These are phyloP conservation scores for Reticulitermes speratus DNA, from an alignment of 1,140 invertebrate genomes.

Conservation along the genomic window DNA sequence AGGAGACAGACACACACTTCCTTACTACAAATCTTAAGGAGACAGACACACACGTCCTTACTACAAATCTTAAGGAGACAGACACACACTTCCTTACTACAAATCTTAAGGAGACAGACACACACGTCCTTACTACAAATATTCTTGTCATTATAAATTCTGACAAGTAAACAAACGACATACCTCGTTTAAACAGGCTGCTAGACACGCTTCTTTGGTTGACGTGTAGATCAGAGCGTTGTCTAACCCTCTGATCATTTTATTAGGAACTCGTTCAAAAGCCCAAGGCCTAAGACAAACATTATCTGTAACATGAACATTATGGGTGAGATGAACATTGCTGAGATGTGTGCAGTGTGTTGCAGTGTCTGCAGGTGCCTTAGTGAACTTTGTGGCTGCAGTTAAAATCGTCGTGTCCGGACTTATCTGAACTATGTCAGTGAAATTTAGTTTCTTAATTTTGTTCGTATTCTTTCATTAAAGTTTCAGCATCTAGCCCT, in stretches of 20 bases:
- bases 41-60: no score
- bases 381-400: neutral
- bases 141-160: neutral
- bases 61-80: no score
- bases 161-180: slow-evolving; percentile 35
- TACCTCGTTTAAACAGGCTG: slow-evolving; percentile 88
- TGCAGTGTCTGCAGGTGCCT: neutral
- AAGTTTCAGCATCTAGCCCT: no score
- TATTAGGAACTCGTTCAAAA: slow-evolving; percentile 90
- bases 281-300: slow-evolving; percentile 89
- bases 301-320: slow-evolving; percentile 63
- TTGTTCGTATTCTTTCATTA: no score
- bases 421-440: no score
- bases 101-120: no score
- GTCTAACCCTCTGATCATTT: slow-evolving; percentile 84
- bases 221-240: slow-evolving; percentile 91
- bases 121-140: neutral
- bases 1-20: no score
- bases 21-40: no score
- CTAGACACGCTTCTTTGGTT: slow-evolving; percentile 89
- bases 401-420: neutral
- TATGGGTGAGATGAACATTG: neutral
- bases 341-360: neutral
- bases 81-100: no score
- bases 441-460: no score